Base-by-base conservation (phyloP, 2,888 invertebrate genomes). In the Lasioglossum malachurum region DNA sequence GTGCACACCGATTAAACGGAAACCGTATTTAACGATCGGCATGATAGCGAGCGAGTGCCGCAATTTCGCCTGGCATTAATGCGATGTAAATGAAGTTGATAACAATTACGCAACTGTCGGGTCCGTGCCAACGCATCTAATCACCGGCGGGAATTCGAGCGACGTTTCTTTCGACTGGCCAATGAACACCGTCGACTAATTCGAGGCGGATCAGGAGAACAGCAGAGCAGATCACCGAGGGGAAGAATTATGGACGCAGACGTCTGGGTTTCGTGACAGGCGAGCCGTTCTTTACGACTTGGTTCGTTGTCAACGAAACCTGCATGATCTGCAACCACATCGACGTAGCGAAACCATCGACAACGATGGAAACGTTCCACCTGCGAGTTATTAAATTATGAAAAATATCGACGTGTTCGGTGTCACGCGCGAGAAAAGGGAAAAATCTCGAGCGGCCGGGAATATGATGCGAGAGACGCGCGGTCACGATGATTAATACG, bases 301-400 rank as follows among this genome's bases (percentile, higher is more conserved):
- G 98, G 98, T 98, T 98, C 98, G 98, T 98, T 98, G 98, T 98
- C 98, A 98, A 98, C 98, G 98, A 98, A 98, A 98, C 98, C 98
- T 98, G 98, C 98, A 98, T 97, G 97, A 97, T 97, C 97, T 97
- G 94, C 92, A 92, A 93, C 95, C 94, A 91, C 93, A 86, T 91
- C 95, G 87, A 85, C 95, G 89, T 90, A 72, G 46, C 69, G 57
- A 19, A 64, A 64, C 64, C 64, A 64, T 64, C 31, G 31, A 2
- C 64, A 31, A 31, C 64, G 8, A 64, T 12, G 57, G 8, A n/a
- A 14, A 71, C 5, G n/a, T 12, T 64, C 31, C 31, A 64, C 0
- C n/a, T 4, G 69, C 4, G 27, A 60, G 1, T 4, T 14, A 14
- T 19, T 3, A 4, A 27, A 27, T 14, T 60, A 27, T 60, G 27